Conservation (phyloP, 2,113 vertebrate genomes). For the Crypturellus undulatus region DNA sequence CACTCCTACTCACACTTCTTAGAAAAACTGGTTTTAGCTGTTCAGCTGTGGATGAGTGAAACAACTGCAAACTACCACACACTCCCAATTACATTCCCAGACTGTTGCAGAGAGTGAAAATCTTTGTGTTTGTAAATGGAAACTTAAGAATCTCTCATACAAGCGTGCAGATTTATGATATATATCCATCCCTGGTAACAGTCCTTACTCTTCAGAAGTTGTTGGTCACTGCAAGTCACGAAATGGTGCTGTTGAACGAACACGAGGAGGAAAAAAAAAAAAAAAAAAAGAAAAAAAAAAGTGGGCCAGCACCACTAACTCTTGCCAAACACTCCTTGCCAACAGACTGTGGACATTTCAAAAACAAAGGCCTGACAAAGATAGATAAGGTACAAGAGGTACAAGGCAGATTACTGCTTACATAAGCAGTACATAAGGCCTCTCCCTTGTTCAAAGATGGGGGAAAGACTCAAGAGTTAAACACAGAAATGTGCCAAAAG, state of each 20-base stretch:
- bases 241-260: background rate
- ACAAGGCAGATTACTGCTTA: background rate
- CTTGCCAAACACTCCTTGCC: background rate
- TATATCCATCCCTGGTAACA: background rate
- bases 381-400: background rate
- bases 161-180: background rate
- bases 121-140: background rate
- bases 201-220: background rate
- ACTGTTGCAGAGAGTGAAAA: background rate
- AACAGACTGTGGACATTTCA: background rate
- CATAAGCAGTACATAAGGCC: background rate
- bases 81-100: background rate
- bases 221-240: background rate
- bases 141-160: background rate
- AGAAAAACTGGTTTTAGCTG: slow-evolving; percentile 10
- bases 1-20: background rate
- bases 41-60: background rate
- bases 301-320: background rate
- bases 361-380: background rate
- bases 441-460: background rate
- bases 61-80: background rate
- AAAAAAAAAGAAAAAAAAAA: background rate
- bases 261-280: background rate
- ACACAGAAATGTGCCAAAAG: background rate
- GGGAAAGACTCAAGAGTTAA: background rate